These are phyloP conservation scores for Hemicrepidius hirtus DNA, from an alignment of 2,888 invertebrate genomes.

Conservation along the genomic window DNA sequence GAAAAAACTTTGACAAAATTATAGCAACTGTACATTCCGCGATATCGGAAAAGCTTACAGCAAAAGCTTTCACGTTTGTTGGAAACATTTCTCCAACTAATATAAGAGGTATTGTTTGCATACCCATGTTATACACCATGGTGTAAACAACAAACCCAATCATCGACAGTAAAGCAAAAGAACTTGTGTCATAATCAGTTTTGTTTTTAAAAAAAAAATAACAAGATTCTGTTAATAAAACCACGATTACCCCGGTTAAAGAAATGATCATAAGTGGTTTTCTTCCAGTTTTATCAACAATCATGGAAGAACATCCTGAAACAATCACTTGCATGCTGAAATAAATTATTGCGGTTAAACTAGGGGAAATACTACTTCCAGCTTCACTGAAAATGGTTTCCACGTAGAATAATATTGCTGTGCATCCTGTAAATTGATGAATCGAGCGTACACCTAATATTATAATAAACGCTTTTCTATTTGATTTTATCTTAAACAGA, in stretches of 20 bases:
- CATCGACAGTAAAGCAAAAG: slow-evolving; percentile 64
- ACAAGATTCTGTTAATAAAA: slow-evolving; percentile 66
- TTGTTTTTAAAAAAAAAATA: too few relatives aligned
- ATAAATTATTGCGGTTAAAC: slow-evolving; percentile 64
- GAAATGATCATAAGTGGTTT: slow-evolving; percentile 74
- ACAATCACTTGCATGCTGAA: slow-evolving; percentile 76
- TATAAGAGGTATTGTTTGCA: slow-evolving; percentile 74
- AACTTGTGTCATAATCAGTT: slow-evolving; percentile 69
- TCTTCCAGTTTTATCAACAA: slow-evolving; percentile 76
- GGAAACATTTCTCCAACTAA: slow-evolving; percentile 76
- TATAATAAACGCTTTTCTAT: slow-evolving; percentile 79
- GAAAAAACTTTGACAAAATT: slow-evolving; percentile 72
- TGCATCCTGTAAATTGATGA: slow-evolving; percentile 77
- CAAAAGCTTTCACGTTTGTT: slow-evolving; percentile 74
- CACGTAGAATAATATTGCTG: slow-evolving; percentile 78
- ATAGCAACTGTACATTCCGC: slow-evolving; percentile 73
- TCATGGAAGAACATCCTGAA: slow-evolving; percentile 73
- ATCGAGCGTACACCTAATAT: slow-evolving; percentile 76
- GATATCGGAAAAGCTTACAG: slow-evolving; percentile 75
- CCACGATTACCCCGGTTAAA: slow-evolving; percentile 70
- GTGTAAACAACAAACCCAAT: slow-evolving; percentile 72
- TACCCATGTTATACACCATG: slow-evolving; percentile 73
- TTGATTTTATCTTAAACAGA: slow-evolving; percentile 74
- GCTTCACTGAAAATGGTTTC: slow-evolving; percentile 73
- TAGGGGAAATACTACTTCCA: slow-evolving; percentile 69